These are phyloP conservation scores for Zoanthus sociatus DNA, from an alignment of 92 coral and sea anemone species.

Conservation along the genomic window DNA sequence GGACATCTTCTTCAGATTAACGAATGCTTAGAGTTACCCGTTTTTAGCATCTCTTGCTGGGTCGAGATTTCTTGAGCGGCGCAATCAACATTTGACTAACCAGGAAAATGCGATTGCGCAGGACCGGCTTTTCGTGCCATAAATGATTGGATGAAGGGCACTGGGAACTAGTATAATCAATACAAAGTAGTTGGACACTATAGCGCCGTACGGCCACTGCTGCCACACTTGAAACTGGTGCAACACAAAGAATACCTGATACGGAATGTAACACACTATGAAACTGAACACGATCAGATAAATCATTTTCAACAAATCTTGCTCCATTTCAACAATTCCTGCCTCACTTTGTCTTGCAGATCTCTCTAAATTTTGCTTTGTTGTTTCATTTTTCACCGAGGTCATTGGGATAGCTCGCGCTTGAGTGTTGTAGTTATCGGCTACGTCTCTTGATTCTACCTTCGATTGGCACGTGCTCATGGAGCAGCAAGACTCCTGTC, in stretches of 20 bases:
- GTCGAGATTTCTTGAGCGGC: not conserved
- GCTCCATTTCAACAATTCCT: conserved; percentile 49
- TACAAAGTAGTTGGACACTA: conserved; percentile 1
- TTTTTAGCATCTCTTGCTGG: not conserved
- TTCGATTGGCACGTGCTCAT: conserved; percentile 25
- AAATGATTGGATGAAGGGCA: conserved; percentile 44
- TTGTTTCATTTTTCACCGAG: not conserved
- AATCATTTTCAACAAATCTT: conserved; percentile 40
- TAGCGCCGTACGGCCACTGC: conserved; percentile 1
- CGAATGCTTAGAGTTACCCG: not conserved
- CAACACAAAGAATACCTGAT: conserved; percentile 12
- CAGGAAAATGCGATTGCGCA: conserved; percentile 42
- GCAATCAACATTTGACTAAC: conserved; percentile 31
- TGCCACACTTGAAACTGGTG: not conserved
- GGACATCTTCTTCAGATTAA: no score
- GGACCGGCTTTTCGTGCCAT: conserved; percentile 40
- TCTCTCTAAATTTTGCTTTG: not conserved
- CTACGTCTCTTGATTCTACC: conserved; percentile 4
- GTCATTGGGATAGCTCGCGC: not conserved
- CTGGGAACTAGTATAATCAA: not conserved
- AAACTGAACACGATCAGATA: conserved; percentile 43
- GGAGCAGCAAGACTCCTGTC: conserved; percentile 22
- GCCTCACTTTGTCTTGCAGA: not conserved
- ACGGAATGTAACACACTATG: conserved; percentile 31
- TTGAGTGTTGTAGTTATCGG: not conserved